Base-by-base conservation (phyloP, 2,113 vertebrate species). In the Ictidomys tridecemlineatus region DNA sequence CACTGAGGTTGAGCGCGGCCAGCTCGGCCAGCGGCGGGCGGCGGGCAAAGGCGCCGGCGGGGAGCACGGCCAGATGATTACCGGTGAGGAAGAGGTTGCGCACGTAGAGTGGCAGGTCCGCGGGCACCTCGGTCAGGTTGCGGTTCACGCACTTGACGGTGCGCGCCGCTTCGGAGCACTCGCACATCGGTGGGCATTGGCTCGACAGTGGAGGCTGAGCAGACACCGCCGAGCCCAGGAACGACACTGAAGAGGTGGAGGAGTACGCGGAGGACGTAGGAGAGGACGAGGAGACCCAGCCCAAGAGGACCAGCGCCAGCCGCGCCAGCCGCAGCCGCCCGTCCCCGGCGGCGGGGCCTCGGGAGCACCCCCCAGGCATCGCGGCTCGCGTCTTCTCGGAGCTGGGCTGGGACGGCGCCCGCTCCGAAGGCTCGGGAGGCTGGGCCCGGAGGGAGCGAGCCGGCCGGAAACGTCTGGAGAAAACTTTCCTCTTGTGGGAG, bases 101-200 rank as follows among this genome's bases (percentile, higher is more conserved):
- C 83, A 99, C 99, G 32, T 99, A 98, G 51, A 24, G 32, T 4
- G 99, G 99, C 78, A 99, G 96, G 79, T 98, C 98, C 30, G 82
- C 95, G 0, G 99, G 99, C 96, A 99, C 98, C 4, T 85, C 97
- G 20, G 96, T 98, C 97, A 99, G 99, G 95, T 98, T 98, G 96
- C 98, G 97, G 96, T 99, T 99, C 93, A 99, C 98, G 97, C 99
- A 99, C 98, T 99, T 99, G 16, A 99, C 99, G 0, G 98, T 99
- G 96, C 93, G 97, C 92, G 98, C 97, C 20, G 97, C 90, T 89
- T 98, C 98, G 7, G 97, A 98, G 96, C 99, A 99, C 92, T 98
- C 94, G 88, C 99, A 99, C 7, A 80, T 86, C n/a, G 96, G 80
- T 17, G 99, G 99, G 94, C 99, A 99, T 45, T 18, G 11, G 70